Evolutionary conservation across 2,113 vertebrate species (phyloP), one percentile per base, ranked within the genome.

Genomic region (Dromiciops gliroides): DNA sequence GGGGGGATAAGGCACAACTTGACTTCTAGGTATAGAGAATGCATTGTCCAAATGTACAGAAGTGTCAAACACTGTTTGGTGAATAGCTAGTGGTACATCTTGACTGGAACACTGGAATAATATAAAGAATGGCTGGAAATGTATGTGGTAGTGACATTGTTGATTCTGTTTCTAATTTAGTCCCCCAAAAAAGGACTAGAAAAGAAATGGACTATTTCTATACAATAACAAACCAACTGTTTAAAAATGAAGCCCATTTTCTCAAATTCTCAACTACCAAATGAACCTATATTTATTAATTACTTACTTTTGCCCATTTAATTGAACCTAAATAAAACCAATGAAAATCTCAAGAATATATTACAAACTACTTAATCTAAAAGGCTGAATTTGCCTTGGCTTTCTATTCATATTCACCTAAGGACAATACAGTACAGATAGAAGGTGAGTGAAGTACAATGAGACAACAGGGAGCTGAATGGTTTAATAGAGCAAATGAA

Each of bases 401-500:
- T 92, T 94, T 96, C 96, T 94, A 3, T 44, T 83, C 67, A 83
- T 83, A 83, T 98, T 96, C 96, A 95, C 94, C 97, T 93, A 96
- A 97, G 96, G 96, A 98, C 93, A 96, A 92, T 52, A 89, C 8
- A 95, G 91, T 88, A 92, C 44, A 44, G n/a, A 44, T 8, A 83
- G 67, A 44, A 83, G 95, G 89, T 91, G 37, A 5, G 89, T 94
- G 91, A 96, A 90, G 92, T 92, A 97, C 95, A 97, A 93, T 93
- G 92, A 83, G 95, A 90, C 97, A 94, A 48, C 89, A 51, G 95
- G 97, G 97, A 98, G 97, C 53, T 97, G 94, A 96, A 94, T 51
- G 97, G 91, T 96, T 96, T 97, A 97, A 95, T 96, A 96, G 93
- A 98, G 48, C 11, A 97, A 97, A 97, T 96, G 93, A 97, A 83